These are phyloP conservation scores for Danio kyathit DNA, from an alignment of 2,797 vertebrate species.

Conservation along the genomic window DNA sequence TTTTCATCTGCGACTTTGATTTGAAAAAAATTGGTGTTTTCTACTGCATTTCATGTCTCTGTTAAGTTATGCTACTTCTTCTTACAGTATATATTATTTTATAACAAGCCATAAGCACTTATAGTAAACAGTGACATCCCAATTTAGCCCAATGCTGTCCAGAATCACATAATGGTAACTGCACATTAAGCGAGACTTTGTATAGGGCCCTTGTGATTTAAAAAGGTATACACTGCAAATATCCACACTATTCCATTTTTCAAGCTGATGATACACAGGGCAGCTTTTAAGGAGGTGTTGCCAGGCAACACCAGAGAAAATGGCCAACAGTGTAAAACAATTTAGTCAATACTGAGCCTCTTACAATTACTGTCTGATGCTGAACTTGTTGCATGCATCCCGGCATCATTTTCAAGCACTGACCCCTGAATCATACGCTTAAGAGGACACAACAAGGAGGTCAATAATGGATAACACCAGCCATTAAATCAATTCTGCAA, in stretches of 20 bases:
- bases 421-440: background rate
- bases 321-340: slow-evolving; percentile 20
- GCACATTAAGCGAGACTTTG: slow-evolving; percentile 3
- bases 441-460: background rate
- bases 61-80: background rate
- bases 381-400: background rate
- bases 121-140: background rate
- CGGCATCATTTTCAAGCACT: background rate
- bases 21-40: background rate
- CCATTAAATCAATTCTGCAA: background rate
- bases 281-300: slow-evolving; percentile 21
- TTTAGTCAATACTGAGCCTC: background rate
- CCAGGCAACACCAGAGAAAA: slow-evolving; percentile 39
- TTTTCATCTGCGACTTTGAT: too few species aligned
- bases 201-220: slow-evolving; percentile 5
- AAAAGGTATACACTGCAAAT: slow-evolving; percentile 15
- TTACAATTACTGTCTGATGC: background rate
- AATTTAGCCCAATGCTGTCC: slow-evolving; percentile 14
- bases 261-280: background rate
- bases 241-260: slow-evolving; percentile 9
- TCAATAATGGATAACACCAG: slow-evolving; percentile 1
- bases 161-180: slow-evolving; percentile 12
- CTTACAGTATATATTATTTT: background rate
- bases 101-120: background rate
- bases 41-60: too few species aligned